Percentiles rank a stretch among this genome's conserved stretches.
Evolutionary conservation across 2,888 invertebrate species (phyloP).

Genomic region (Brenthis hecate): DNA sequence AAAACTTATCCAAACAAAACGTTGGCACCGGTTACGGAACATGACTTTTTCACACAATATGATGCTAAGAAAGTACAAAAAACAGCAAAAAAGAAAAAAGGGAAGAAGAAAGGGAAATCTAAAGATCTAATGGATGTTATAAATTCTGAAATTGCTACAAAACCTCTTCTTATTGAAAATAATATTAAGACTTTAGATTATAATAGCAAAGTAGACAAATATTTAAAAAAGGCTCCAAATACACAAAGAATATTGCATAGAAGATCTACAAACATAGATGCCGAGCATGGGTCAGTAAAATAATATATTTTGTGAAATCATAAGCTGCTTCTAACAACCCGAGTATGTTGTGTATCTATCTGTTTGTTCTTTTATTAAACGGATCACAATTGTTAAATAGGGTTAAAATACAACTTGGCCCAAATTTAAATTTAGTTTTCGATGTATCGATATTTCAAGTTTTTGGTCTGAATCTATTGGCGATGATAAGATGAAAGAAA

Average conservation of each 20-base stretch:
- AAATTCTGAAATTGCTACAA: slow-evolving; percentile 57
- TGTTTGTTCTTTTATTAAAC: no score
- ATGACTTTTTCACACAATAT: slow-evolving; percentile 64
- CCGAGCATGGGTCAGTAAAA: slow-evolving; percentile 56
- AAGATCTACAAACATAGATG: slow-evolving; percentile 44
- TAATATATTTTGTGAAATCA: background rate
- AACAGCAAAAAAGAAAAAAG: slow-evolving; percentile 54
- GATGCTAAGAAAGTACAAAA: slow-evolving; percentile 51
- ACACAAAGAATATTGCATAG: slow-evolving; percentile 44
- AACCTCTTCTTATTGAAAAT: slow-evolving; percentile 54
- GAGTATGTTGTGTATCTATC: no score
- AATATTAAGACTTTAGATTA: slow-evolving; percentile 50
- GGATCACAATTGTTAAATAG: no score
- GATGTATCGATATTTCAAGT: no score
- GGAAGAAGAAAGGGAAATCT: slow-evolving; percentile 51
- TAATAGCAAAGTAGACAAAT: slow-evolving; percentile 46
- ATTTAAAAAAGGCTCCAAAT: slow-evolving; percentile 46
- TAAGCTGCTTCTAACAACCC: background rate
- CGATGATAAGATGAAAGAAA: no score
- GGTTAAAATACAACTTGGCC: no score
- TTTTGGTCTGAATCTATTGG: no score
- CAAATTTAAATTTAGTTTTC: no score
- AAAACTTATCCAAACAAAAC: slow-evolving; percentile 45
- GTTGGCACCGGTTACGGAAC: slow-evolving; percentile 50
- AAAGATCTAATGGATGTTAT: slow-evolving; percentile 65